These are phyloP conservation scores for Watsonalla cultraria DNA, from an alignment of 2,888 invertebrate species.

Conservation along the genomic window DNA sequence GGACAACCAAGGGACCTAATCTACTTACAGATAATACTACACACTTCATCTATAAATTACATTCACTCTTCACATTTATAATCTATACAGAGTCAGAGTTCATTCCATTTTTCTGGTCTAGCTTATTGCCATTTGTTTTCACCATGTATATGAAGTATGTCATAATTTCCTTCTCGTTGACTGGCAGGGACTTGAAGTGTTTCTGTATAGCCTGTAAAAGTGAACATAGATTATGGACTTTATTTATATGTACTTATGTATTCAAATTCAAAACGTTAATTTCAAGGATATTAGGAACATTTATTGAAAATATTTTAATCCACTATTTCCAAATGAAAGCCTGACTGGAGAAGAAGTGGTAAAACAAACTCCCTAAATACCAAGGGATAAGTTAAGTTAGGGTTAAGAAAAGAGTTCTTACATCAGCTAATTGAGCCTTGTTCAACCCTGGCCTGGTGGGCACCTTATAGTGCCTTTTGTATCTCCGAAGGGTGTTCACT, in stretches of 20 bases:
- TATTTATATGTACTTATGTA: too few relatives aligned
- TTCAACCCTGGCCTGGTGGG: slow-evolving; percentile 94
- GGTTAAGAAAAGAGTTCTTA: slow-evolving; percentile 61
- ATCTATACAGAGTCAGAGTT: slow-evolving; percentile 79
- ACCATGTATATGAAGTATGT: slow-evolving; percentile 98
- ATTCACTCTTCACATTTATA: slow-evolving; percentile 33
- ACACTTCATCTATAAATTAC: slow-evolving; percentile 39
- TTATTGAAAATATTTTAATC: too few relatives aligned
- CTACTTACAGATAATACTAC: slow-evolving; percentile 44
- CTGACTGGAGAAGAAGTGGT: too few relatives aligned
- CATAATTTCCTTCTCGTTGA: slow-evolving; percentile 95
- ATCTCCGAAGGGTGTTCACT: slow-evolving; percentile 94
- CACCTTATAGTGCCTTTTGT: slow-evolving; percentile 96
- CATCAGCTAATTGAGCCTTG: slow-evolving; percentile 97
- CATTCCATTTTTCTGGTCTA: slow-evolving; percentile 89
- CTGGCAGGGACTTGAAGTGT: slow-evolving; percentile 96
- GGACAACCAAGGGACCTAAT: slow-evolving; percentile 27
- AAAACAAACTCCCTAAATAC: too few relatives aligned
- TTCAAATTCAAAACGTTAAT: too few relatives aligned
- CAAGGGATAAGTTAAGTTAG: too few relatives aligned
- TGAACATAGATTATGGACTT: slow-evolving; percentile 9
- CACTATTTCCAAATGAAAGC: too few relatives aligned
- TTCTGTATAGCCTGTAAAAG: slow-evolving; percentile 91
- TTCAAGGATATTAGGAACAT: too few relatives aligned
- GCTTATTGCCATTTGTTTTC: slow-evolving; percentile 93